Conservation (phyloP, 37 sponge, comb jelly and placozoan species). For the Dysidea cf. avara region DNA sequence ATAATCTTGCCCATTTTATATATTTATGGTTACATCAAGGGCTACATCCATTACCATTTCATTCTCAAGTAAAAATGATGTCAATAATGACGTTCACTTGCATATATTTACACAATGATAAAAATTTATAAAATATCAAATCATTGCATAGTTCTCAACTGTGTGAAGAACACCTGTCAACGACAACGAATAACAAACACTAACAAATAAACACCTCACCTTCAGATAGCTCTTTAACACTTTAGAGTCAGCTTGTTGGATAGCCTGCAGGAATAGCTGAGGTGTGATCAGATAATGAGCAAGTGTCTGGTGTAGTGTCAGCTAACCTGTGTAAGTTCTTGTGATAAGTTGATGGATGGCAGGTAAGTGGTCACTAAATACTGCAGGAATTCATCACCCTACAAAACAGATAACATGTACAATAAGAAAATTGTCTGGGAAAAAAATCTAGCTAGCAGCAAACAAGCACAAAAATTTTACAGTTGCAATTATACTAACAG, state of each 20-base stretch:
- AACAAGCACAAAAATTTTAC: too few species aligned
- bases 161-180: constrained; percentile 25
- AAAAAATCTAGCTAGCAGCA: too few species aligned
- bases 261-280: constrained; percentile 16
- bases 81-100: too few species aligned
- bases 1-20: too few species aligned
- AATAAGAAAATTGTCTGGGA: neutral
- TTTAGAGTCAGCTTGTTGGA: constrained; percentile 29
- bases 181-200: neutral
- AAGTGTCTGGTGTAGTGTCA: neutral
- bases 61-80: too few species aligned
- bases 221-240: constrained; percentile 31
- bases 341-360: constrained; percentile 43
- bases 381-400: constrained; percentile 50
- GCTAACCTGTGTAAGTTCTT: constrained; percentile 53
- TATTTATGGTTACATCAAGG: too few species aligned
- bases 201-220: neutral
- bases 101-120: too few species aligned
- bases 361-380: constrained; percentile 56
- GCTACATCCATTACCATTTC: too few species aligned
- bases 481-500: too few species aligned
- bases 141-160: constrained; percentile 44
- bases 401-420: neutral
- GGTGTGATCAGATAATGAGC: neutral
- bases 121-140: too few species aligned